Percentiles rank a stretch among this genome's conserved stretches.
These are phyloP conservation scores for Dione juno DNA, from an alignment of 2,888 invertebrate genomes.

Conservation along the genomic window DNA sequence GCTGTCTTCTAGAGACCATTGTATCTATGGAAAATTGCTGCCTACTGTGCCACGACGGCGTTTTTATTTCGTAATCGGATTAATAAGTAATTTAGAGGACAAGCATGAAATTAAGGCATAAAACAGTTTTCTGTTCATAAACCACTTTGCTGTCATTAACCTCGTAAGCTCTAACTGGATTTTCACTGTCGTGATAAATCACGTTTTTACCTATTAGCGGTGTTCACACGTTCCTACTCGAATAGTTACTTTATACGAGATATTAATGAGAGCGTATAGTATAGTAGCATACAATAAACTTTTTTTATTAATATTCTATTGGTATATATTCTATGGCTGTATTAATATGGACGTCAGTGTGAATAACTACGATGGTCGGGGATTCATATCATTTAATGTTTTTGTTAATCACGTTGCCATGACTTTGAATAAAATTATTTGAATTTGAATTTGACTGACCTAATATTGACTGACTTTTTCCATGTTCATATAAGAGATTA, in stretches of 20 bases:
- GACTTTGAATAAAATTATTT: no score
- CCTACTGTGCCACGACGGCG: background rate
- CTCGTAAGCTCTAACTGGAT: slow-evolving; percentile 28
- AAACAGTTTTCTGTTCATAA: slow-evolving; percentile 1
- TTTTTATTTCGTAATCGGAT: background rate
- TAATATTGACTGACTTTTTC: no score
- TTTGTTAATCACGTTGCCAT: no score
- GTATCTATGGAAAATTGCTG: background rate
- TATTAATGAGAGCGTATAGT: slow-evolving; percentile 31
- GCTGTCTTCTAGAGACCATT: no score
- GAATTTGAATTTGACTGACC: no score
- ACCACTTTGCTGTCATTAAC: slow-evolving; percentile 33
- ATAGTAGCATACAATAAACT: slow-evolving; percentile 13
- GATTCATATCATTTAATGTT: no score
- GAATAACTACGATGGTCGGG: no score
- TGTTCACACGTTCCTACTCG: slow-evolving; percentile 9
- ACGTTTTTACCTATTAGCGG: background rate
- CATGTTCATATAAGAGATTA: no score
- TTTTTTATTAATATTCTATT: background rate
- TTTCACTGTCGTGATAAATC: slow-evolving; percentile 33
- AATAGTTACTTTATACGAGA: slow-evolving; percentile 9
- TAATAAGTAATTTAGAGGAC: slow-evolving; percentile 3
- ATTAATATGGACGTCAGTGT: background rate
- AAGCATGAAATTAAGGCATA: slow-evolving; percentile 11
- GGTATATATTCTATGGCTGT: no score